Evolutionary conservation across 2,113 vertebrate species (phyloP), one percentile per base, ranked within the genome.

Genomic region (Corythoichthys intestinalis): DNA sequence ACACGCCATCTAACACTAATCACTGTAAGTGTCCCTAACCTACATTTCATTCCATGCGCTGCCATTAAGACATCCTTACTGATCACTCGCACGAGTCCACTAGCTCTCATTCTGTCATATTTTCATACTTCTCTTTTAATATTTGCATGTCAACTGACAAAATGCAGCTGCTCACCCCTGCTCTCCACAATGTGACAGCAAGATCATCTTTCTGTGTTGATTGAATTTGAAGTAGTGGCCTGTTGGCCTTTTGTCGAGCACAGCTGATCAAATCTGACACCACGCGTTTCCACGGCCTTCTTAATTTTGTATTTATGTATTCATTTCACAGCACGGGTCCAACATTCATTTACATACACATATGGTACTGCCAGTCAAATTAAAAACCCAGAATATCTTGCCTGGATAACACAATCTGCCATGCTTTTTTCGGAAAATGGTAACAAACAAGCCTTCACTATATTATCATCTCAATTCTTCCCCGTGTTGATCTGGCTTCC

Each of bases 211-310:
- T 64, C 56, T 46, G 44, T 64, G 12, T 69, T 37, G 57, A 64
- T 11, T 6, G 47, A 61, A 56, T 70, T 72, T 71, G 52, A 68
- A 61, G 54, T 41, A 53, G 20, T 34, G 57, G 64, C 68, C 69
- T 41, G 6, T 59, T 79, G 76, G 77, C 74, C 78, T 69, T 44
- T 73, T 69, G 75, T 78, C 78, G 70, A 60, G 65, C 70, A 71
- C 74, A 83, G 73, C 71, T 82, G 76, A 86, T 84, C 75, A 80
- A 79, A 84, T 78, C 73, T 62, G 78, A 87, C 75, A 65, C 81
- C 50, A 66, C 17, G 41, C 53, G 66, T 52, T 53, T 50, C 72
- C 60, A 76, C 48, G 37, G 35, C 15, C 46, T 47, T 8, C 28
- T 64, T 44, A 4, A 15, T 41, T 41, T 38, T 57, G 3, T 44